Base-by-base conservation (phyloP, 2,888 invertebrate genomes). In the Cyclophora albipunctata region DNA sequence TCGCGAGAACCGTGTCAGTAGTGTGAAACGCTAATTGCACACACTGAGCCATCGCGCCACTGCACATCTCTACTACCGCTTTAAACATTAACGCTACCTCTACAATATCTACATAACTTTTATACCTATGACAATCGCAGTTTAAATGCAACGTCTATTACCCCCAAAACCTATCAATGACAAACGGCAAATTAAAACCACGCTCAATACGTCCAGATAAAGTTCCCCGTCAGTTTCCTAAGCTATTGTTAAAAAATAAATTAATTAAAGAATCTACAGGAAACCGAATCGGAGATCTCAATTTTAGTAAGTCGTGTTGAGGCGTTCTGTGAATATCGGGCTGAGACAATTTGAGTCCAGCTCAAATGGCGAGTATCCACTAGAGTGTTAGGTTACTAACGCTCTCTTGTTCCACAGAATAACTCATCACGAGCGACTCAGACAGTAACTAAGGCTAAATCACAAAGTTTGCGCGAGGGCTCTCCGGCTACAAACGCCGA, bases 231-330 rank as follows among this genome's bases (percentile, higher is more conserved):
- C 79, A 78, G 83, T 78, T 81, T 79, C 78, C 84, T 85, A 86
- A 67, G 73, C 82, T 86, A 88, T 73, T 82, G 81, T 87, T 88
- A 88, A 79, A 20, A 65, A 88, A 88, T 88, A 87, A 88, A 88
- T 87, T 87, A 87, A 81, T 78, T 76, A 80, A 84, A 84, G 80
- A 85, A 81, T 81, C 87, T 88, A 87, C 78, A 88, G 88, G 88
- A 88, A 87, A 87, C 86, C 83, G 81, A 86, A 82, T 81, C 84
- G 86, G 88, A 88, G 87, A 87, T 87, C 88, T 87, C 79, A 79
- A 75, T 78, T 57, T 77, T 71, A 72, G 78, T 72, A 78, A 77
- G 80, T 71, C 77, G 75, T 75, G 67, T 67, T 77, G 78, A 83
- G 79, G 84, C 78, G 79, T 80, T 83, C 81, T 79, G 73, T 78